These are phyloP conservation scores for Orientallactaga bullata DNA, from an alignment of 2,113 vertebrate species.

Conservation along the genomic window DNA sequence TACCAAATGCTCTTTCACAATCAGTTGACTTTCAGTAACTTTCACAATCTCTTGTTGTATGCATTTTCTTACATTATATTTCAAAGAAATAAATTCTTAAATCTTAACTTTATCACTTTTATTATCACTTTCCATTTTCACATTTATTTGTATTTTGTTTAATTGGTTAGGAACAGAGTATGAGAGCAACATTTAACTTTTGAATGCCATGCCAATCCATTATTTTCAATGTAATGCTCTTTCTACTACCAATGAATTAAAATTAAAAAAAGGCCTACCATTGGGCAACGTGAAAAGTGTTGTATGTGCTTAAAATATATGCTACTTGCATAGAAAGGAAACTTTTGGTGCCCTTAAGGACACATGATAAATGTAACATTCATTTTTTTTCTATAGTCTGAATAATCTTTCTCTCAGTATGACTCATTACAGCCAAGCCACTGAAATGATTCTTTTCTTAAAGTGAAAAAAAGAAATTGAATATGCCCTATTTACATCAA, in stretches of 20 bases:
- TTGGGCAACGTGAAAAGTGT: neutral
- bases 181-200: conserved; percentile 46
- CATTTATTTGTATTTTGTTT: conserved; percentile 44
- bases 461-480: conserved; percentile 68
- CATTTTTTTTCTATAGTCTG: conserved; percentile 68
- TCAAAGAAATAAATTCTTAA: neutral
- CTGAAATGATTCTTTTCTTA: conserved; percentile 69
- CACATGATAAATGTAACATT: conserved; percentile 49
- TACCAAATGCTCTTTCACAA: neutral
- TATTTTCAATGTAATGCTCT: conserved; percentile 57
- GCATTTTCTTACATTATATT: neutral
- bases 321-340: conserved; percentile 62
- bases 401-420: conserved; percentile 72
- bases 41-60: neutral
- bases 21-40: neutral
- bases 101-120: conserved; percentile 24
- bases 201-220: conserved; percentile 53
- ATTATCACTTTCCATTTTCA: conserved; percentile 32
- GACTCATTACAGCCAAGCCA: conserved; percentile 68
- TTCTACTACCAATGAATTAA: conserved; percentile 63
- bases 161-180: conserved; percentile 58
- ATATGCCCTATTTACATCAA: conserved; percentile 44
- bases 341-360: conserved; percentile 70
- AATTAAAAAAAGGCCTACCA: conserved; percentile 42
- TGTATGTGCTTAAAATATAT: conserved; percentile 54